phyloP scores from a whole-genome alignment of 2,888 invertebrate genomes.

The Podabrus alpinus region DNA sequence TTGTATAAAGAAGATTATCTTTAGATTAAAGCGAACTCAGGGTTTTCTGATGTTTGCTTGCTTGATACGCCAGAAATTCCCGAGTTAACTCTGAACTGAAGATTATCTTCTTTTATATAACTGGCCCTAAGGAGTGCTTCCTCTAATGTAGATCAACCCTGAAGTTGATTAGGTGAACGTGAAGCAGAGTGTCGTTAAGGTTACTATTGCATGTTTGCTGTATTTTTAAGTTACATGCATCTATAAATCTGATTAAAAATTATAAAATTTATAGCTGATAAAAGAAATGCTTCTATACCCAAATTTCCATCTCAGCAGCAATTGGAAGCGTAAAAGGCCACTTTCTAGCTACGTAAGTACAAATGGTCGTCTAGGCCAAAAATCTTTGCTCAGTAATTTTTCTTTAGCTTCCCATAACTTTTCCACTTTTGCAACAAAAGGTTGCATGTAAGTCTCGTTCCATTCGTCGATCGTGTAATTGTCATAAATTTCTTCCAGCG shows the following conservation, averaged over 20 bases:
- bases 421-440: slow-evolving; percentile 59
- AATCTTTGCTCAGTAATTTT: slow-evolving; percentile 54
- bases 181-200: neutral
- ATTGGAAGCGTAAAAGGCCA: neutral
- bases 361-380: slow-evolving; percentile 62
- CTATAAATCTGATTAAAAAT: neutral
- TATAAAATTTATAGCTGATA: neutral
- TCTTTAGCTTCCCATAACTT: slow-evolving; percentile 58
- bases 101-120: no score
- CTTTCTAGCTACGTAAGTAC: neutral
- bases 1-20: no score
- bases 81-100: no score
- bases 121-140: no score
- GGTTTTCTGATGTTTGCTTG: no score
- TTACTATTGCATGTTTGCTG: neutral
- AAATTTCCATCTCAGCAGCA: neutral
- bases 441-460: slow-evolving; percentile 60
- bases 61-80: no score
- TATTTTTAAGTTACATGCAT: neutral
- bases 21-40: no score
- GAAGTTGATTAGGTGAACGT: no score
- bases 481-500: slow-evolving; percentile 64
- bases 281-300: neutral
- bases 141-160: no score
- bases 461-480: slow-evolving; percentile 64